These are phyloP conservation scores for Drosophila affinis DNA, from an alignment of 2,888 invertebrate genomes.

Conservation along the genomic window DNA sequence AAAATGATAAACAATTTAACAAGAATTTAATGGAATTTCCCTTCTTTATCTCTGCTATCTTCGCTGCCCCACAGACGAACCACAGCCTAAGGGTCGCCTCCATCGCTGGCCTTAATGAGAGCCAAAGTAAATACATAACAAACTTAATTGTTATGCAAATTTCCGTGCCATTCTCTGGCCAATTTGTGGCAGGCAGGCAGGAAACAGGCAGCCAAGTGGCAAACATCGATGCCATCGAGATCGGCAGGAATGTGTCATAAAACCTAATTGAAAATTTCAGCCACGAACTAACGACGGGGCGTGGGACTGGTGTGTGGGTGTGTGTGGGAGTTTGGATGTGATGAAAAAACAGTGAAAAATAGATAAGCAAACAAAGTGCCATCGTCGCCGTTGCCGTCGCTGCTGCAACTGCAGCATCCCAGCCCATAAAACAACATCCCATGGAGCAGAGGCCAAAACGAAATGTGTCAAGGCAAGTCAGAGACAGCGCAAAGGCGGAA, in stretches of 20 bases:
- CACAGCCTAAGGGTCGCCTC: conserved; percentile 13
- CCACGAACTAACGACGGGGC: conserved; percentile 27
- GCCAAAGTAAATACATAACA: conserved; percentile 60
- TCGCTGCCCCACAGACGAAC: neutral
- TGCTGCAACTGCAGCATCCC: conserved; percentile 9
- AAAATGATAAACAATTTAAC: too few species aligned
- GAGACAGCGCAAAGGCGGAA: conserved; percentile 24
- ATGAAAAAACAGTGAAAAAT: neutral
- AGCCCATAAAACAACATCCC: neutral
- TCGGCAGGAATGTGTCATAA: conserved; percentile 63
- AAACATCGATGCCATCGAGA: conserved; percentile 30
- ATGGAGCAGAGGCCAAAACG: conserved; percentile 20
- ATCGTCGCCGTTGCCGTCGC: conserved; percentile 8
- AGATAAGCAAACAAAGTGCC: conserved; percentile 35
- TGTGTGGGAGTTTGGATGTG: conserved; percentile 2
- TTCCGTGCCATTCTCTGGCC: conserved; percentile 36
- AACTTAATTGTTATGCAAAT: conserved; percentile 74
- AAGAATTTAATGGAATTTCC: conserved; percentile 1
- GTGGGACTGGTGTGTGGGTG: conserved; percentile 1
- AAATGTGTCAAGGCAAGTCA: conserved; percentile 70
- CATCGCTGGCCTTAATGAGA: conserved; percentile 30
- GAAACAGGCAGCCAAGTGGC: neutral
- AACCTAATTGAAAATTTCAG: conserved; percentile 64
- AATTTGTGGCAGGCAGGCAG: conserved; percentile 37
- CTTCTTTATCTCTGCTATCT: neutral